These are phyloP conservation scores for Stylophora pistillata DNA, from an alignment of 64 coral and sea anemone genomes.

Conservation along the genomic window DNA sequence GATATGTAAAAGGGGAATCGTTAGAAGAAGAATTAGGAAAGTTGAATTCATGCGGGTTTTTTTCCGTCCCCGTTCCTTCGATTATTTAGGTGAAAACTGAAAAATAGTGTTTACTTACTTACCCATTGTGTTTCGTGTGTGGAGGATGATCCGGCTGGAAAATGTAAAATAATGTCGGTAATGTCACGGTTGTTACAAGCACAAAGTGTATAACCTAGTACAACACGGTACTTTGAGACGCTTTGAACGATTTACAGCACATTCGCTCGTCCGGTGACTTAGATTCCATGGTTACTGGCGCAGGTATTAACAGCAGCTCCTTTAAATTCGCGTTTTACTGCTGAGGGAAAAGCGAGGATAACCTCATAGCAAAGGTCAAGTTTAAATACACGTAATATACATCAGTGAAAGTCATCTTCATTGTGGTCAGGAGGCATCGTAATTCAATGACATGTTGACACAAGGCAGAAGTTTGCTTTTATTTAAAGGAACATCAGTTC, in stretches of 20 bases:
- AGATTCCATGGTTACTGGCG: not conserved
- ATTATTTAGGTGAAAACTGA: not conserved
- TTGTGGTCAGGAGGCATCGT: not conserved
- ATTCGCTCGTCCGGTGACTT: not conserved
- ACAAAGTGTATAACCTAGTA: not conserved
- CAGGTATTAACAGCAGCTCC: too few species aligned
- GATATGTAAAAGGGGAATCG: too few species aligned
- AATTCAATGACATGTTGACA: slow-evolving; percentile 43
- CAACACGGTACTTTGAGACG: not conserved
- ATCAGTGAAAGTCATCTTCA: not conserved
- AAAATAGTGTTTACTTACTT: slow-evolving; percentile 3
- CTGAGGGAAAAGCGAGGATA: not conserved
- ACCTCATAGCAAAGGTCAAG: slow-evolving; percentile 11
- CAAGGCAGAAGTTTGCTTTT: not conserved
- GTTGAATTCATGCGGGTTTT: too few species aligned
- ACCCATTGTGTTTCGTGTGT: not conserved
- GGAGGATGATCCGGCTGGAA: slow-evolving; percentile 13
- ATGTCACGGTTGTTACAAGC: not conserved
- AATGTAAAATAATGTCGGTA: slow-evolving; percentile 31
- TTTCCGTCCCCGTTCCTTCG: too few species aligned
- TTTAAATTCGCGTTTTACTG: not conserved
- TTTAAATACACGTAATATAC: slow-evolving; percentile 12
- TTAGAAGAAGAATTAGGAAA: too few species aligned
- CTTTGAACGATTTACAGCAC: not conserved
- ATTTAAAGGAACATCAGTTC: not conserved